Base-by-base conservation (phyloP, 2,797 vertebrate species). In the Phaenicophaeus curvirostris region DNA sequence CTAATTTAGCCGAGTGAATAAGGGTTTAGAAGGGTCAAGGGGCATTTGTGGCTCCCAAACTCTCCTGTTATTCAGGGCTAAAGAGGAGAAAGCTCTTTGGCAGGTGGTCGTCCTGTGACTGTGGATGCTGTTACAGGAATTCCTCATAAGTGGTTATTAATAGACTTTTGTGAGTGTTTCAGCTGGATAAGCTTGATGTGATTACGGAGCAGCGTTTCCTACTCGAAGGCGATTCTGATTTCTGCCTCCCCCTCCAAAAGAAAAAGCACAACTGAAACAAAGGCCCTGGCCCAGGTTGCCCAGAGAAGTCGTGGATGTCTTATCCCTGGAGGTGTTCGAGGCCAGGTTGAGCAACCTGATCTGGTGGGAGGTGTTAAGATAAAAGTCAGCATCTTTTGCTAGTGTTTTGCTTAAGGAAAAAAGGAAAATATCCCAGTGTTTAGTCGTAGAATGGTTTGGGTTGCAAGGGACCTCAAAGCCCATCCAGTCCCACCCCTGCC, bases 1-100 rank as follows among this genome's bases (percentile, higher is more conserved):
- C 97, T 98, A 97, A 98, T 98, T 98, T 98, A 97, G 96, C 96
- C 97, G 84, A 93, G 67, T 95, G 97, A 96, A 95, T 94, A 97
- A 98, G 97, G 97, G 97, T 98, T 98, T 98, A 81, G 91, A 58
- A 94, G 90, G 97, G 98, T 98, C 97, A 98, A 89, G 97, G 97
- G 95, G 97, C 95, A 95, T 94, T 95, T 91, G 44, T 96, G 97
- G 92, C 96, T 98, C 97, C 96, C 95, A 98, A 97, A 98, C 97
- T 94, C 95, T 87, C 54, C 68, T 85, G 46, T 90, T 93, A 25
- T 62, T 73, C 28, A 37, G 58, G 88, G 82, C 80, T 96, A 78
- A 87, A 61, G 30, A 58, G 69, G 81, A 93, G 90, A 95, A 96
- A 86, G 94, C 90, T 58, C 72, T 96, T 76, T 94, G 85, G 75